phyloP scores from a whole-genome alignment of 2,888 invertebrate species.

The Cetonia aurata region DNA sequence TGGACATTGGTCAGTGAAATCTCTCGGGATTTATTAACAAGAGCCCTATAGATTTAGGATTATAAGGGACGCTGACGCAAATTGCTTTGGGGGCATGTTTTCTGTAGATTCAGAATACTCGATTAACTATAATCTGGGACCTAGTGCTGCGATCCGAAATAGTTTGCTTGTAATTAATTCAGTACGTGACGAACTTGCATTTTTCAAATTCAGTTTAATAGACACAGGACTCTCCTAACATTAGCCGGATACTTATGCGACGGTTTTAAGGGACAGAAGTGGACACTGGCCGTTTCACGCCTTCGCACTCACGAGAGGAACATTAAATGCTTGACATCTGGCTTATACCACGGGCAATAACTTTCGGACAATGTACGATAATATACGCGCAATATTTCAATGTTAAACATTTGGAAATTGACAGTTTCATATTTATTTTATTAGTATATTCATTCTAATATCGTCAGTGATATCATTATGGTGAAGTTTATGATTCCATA shows the following conservation, averaged over 20 bases:
- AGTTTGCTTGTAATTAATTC: too few relatives aligned
- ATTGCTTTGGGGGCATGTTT: too few relatives aligned
- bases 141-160: too few relatives aligned
- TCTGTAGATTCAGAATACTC: too few relatives aligned
- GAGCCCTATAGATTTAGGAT: too few relatives aligned
- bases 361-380: conserved; percentile 45
- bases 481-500: conserved; percentile 61
- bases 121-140: too few relatives aligned
- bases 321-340: conserved; percentile 47
- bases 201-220: too few relatives aligned
- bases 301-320: conserved; percentile 5
- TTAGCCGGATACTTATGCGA: background rate
- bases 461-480: conserved; percentile 58
- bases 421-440: conserved; percentile 64
- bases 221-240: too few relatives aligned
- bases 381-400: conserved; percentile 45
- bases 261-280: conserved; percentile 41
- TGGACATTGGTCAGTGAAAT: conserved; percentile 11
- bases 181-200: too few relatives aligned
- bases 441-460: conserved; percentile 58
- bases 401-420: conserved; percentile 57
- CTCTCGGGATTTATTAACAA: too few relatives aligned
- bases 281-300: conserved; percentile 50
- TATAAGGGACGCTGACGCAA: too few relatives aligned
- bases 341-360: conserved; percentile 50